A percentile compares a stretch with the other conserved stretches of the same genome.
phyloP scores from a whole-genome alignment of 2,888 invertebrate genomes.

The Tetanocera ferruginea region DNA sequence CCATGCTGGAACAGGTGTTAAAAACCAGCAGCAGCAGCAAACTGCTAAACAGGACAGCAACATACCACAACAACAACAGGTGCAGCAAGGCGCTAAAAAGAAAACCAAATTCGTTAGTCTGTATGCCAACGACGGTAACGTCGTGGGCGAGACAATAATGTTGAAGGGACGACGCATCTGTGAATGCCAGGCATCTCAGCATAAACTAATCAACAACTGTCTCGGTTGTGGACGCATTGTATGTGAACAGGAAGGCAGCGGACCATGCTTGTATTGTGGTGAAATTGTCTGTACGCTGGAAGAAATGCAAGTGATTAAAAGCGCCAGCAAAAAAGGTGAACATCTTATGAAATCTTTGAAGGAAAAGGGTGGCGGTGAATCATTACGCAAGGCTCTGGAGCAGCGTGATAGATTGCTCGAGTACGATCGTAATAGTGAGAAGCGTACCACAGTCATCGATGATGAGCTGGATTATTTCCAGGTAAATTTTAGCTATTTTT shows the following conservation, averaged over 20 bases:
- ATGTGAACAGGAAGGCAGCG: constrained; percentile 96
- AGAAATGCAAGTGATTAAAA: constrained; percentile 77
- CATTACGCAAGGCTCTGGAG: constrained; percentile 80
- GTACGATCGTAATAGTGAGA: constrained; percentile 83
- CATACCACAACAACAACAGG: constrained; percentile 33
- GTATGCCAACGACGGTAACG: constrained; percentile 79
- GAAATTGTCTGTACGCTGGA: constrained; percentile 84
- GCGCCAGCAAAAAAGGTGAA: constrained; percentile 78
- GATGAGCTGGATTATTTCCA: constrained; percentile 96
- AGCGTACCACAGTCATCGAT: constrained; percentile 74
- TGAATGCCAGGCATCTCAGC: constrained; percentile 92
- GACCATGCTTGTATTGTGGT: constrained; percentile 95
- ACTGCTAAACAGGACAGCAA: constrained; percentile 38
- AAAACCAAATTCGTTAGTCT: constrained; percentile 82
- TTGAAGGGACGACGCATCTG: constrained; percentile 86
- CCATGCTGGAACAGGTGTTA: neutral
- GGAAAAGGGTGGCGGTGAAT: constrained; percentile 78
- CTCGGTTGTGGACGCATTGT: constrained; percentile 93
- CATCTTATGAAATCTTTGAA: constrained; percentile 76
- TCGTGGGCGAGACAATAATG: constrained; percentile 72
- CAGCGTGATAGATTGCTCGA: constrained; percentile 86
- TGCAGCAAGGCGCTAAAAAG: constrained; percentile 70
- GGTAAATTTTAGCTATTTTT: constrained; percentile 44
- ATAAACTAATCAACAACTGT: constrained; percentile 93
- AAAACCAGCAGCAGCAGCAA: neutral